Base-by-base conservation (phyloP, 2,113 vertebrate species). In the Equus przewalskii region DNA sequence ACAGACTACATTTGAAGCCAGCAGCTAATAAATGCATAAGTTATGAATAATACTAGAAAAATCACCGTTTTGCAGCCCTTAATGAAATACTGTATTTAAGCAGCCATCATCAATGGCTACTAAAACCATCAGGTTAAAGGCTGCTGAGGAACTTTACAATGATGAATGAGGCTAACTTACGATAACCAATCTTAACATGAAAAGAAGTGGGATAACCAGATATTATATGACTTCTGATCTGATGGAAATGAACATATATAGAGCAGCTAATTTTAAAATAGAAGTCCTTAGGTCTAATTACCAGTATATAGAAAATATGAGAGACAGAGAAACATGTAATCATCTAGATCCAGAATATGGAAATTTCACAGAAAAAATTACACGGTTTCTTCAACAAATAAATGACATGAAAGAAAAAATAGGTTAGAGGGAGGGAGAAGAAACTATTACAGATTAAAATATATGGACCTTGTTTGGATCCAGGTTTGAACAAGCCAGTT, bases 281-380 rank as follows among this genome's bases (percentile, higher is more conserved):
- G 86, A 92, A 49, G 30, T 75, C 33, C 82, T 82, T 51, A 92
- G 16, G 36, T 83, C 44, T 83, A 89, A 86, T 24, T 33, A 94
- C 46, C 30, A 79, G 22, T 79, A 86, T 28, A 95, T 14, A 26
- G 33, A 89, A 96, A 97, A 78, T 33, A 93, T 51, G 80, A 95
- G 19, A 67, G 30, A 79, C 14, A 92, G 41, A 82, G 46, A 26
- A 94, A 95, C 19, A 82, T 4, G 1, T 36, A 62, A 90, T 51
- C 14, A 64, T 41, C 26, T 46, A 95, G 73, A 86, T 73, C 18
- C 60, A 79, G 67, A 96, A 82, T 83, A 94, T 78, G 54, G 41
- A 95, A 81, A 95, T 46, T 73, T 44, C 46, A 90, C 1, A 67
- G 28, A 51, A 84, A 89, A 96, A 96, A 96, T 51, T 6, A 89